A percentile compares a stretch with the other conserved stretches of the same genome.
Evolutionary conservation across 1,140 invertebrate species (phyloP).

Genomic region (Hesperophylax magnus): DNA sequence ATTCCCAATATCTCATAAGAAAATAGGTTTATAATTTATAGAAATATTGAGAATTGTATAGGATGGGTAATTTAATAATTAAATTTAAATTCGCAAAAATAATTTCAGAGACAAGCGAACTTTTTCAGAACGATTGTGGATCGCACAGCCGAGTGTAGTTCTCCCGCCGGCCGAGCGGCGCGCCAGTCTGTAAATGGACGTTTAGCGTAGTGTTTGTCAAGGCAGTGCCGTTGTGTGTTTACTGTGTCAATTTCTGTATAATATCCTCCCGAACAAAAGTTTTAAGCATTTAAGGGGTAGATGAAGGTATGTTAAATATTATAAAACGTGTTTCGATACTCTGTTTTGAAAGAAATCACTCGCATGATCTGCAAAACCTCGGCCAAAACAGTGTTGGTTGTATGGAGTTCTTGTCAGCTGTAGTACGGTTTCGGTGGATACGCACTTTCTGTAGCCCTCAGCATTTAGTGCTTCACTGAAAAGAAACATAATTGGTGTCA

Average conservation of each 20-base stretch:
- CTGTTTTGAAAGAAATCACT: neutral
- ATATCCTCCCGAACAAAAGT: constrained; percentile 67
- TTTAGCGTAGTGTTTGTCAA: constrained; percentile 72
- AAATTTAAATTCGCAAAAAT: too few relatives aligned
- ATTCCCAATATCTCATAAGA: neutral
- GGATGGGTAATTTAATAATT: too few relatives aligned
- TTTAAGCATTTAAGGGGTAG: constrained; percentile 70
- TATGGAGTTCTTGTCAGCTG: constrained; percentile 43
- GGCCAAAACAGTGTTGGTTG: constrained; percentile 41
- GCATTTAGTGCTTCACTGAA: constrained; percentile 33
- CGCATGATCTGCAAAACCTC: neutral
- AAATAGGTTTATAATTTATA: neutral
- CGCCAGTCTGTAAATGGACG: constrained; percentile 71
- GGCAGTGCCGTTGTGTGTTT: constrained; percentile 71
- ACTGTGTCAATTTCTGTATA: constrained; percentile 68
- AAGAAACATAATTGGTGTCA: constrained; percentile 29
- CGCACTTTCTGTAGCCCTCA: constrained; percentile 40
- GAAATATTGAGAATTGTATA: too few relatives aligned
- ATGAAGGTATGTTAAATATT: constrained; percentile 65
- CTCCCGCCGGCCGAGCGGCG: constrained; percentile 63
- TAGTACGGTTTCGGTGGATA: constrained; percentile 44
- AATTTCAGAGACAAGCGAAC: neutral
- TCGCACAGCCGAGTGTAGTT: neutral
- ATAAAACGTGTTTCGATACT: neutral
- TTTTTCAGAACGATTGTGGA: constrained; percentile 5